Evolutionary conservation across 2,113 vertebrate species (phyloP).

Genomic region (Bos javanicus): DNA sequence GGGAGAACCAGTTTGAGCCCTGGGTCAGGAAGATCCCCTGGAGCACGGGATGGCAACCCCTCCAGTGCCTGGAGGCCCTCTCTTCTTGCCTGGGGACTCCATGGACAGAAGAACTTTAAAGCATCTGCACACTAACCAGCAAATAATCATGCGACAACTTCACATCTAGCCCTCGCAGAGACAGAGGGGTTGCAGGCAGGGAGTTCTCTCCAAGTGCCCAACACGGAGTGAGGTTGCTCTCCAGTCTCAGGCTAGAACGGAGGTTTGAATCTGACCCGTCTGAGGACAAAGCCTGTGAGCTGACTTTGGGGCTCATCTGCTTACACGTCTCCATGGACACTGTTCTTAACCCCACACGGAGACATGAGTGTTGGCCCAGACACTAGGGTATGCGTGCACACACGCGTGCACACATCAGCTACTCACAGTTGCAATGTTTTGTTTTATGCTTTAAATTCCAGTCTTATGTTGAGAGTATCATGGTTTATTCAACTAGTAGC

Average conservation of each 20-base stretch:
- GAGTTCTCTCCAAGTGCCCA: accelerated
- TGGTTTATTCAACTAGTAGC: background rate
- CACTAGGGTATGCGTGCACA: accelerated
- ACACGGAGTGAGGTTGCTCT: accelerated
- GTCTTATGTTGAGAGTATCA: background rate
- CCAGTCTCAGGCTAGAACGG: background rate
- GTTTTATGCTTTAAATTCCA: background rate
- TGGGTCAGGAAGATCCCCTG: background rate
- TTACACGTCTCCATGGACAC: accelerated
- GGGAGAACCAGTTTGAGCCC: background rate
- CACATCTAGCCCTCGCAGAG: accelerated
- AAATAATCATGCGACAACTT: accelerated
- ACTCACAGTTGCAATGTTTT: background rate
- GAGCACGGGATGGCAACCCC: background rate
- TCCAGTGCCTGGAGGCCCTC: background rate
- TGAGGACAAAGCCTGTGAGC: too few species aligned
- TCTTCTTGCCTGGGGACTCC: background rate
- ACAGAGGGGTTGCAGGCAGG: accelerated
- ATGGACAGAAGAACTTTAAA: background rate
- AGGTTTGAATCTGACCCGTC: background rate
- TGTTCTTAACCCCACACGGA: accelerated
- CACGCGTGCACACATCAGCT: accelerated
- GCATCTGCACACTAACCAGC: too few species aligned
- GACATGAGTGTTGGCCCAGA: background rate
- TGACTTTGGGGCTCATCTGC: background rate